Conservation (phyloP, 2,797 vertebrate genomes). For the Dicrostonyx torquatus region DNA sequence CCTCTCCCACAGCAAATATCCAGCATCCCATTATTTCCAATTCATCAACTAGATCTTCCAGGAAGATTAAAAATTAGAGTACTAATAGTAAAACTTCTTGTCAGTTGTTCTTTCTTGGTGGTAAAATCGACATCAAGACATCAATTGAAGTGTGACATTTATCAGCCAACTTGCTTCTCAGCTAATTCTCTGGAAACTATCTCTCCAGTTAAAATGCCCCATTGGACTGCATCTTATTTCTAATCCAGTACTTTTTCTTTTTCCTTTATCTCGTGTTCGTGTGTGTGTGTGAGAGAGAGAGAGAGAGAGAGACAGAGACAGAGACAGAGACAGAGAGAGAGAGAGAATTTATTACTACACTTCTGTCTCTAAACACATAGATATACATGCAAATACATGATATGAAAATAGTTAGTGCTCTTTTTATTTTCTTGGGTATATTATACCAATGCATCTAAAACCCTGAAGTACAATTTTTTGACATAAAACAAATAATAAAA, state of each 20-base stretch:
- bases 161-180: conserved; percentile 36
- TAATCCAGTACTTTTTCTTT: not conserved
- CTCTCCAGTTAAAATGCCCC: not conserved
- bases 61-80: conserved; percentile 25
- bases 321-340: not conserved
- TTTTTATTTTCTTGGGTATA: conserved; percentile 4
- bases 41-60: conserved; percentile 18
- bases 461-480: conserved; percentile 14
- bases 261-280: conserved; percentile 14
- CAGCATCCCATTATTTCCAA: conserved; percentile 42
- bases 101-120: conserved; percentile 26
- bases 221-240: not conserved
- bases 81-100: conserved; percentile 26
- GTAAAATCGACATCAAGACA: conserved; percentile 41
- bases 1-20: conserved; percentile 18
- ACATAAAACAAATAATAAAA: not conserved
- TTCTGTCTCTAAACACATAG: not conserved
- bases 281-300: too few relatives aligned
- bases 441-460: not conserved
- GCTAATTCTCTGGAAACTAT: conserved; percentile 15
- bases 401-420: not conserved
- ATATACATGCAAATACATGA: conserved; percentile 5
- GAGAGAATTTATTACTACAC: not conserved
- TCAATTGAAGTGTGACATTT: conserved; percentile 52
- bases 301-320: not conserved